Evolutionary conservation across 1,140 invertebrate genomes (phyloP).

Genomic region (Leptestheria dahalacensis): DNA sequence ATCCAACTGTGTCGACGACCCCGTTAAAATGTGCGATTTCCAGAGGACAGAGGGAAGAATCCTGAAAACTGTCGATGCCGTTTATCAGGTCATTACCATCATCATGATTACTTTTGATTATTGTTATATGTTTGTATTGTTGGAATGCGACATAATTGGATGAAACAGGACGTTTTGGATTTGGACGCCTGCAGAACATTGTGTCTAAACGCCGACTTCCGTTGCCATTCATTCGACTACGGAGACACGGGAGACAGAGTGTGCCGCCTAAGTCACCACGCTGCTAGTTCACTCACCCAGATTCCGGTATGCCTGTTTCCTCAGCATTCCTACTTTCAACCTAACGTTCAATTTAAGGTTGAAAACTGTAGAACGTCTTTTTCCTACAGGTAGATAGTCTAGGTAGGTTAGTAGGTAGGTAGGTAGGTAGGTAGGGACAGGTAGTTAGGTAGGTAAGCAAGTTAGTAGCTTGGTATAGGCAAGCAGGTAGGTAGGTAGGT

Average conservation of each 20-base stretch:
- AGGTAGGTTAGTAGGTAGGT: too few relatives aligned
- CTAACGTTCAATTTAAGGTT: too few relatives aligned
- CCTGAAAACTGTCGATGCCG: constrained; percentile 36
- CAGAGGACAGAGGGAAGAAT: constrained; percentile 29
- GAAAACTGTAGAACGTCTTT: too few relatives aligned
- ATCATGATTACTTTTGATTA: background rate
- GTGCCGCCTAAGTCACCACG: constrained; percentile 36
- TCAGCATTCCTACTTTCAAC: background rate
- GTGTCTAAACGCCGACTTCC: constrained; percentile 31
- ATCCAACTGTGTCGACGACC: constrained; percentile 35
- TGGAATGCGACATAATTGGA: too few relatives aligned
- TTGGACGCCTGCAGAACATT: constrained; percentile 33
- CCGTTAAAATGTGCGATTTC: constrained; percentile 37
- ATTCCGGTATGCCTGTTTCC: constrained; percentile 19
- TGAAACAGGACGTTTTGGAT: constrained; percentile 26
- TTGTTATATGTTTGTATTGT: background rate
- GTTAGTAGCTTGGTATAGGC: too few relatives aligned
- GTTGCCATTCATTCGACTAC: constrained; percentile 38
- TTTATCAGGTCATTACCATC: constrained; percentile 25
- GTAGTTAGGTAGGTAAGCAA: too few relatives aligned
- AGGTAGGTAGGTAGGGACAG: too few relatives aligned
- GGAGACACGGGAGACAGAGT: constrained; percentile 30
- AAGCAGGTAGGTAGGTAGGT: too few relatives aligned
- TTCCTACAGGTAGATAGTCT: too few relatives aligned
- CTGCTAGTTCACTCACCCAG: constrained; percentile 31